phyloP scores from a whole-genome alignment of 1,140 invertebrate species.

The Brachionus rubens region DNA sequence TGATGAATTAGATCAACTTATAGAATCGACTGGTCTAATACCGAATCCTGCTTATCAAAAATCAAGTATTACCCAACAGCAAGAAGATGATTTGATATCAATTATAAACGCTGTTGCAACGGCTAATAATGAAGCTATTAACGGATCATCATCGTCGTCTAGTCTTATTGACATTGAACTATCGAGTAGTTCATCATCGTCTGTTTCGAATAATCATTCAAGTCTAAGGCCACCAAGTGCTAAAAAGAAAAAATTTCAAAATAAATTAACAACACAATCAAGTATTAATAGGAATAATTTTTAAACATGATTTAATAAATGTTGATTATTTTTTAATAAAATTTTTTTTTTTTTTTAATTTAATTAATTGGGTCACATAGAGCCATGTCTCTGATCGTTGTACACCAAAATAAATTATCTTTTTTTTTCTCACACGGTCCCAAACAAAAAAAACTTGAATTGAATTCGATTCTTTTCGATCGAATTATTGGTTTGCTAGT shows the following conservation, averaged over 20 bases:
- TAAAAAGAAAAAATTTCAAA: constrained; percentile 3
- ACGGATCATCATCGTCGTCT: constrained; percentile 21
- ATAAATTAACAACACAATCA: too few relatives aligned
- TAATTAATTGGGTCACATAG: too few relatives aligned
- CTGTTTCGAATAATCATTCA: background rate
- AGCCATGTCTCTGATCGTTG: too few relatives aligned
- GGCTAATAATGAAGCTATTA: background rate
- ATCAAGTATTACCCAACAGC: background rate
- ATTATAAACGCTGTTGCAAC: constrained; percentile 45
- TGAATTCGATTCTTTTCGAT: too few relatives aligned
- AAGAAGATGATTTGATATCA: constrained; percentile 21
- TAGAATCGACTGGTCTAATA: constrained; percentile 18
- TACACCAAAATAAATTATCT: too few relatives aligned
- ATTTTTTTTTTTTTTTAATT: too few relatives aligned
- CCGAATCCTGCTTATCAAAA: constrained; percentile 14
- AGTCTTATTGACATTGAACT: constrained; percentile 21
- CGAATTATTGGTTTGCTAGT: too few relatives aligned
- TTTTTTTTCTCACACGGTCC: too few relatives aligned
- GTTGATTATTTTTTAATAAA: too few relatives aligned
- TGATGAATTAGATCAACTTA: constrained; percentile 19
- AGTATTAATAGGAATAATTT: too few relatives aligned
- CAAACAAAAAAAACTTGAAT: too few relatives aligned
- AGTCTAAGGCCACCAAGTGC: background rate
- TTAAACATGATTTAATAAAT: too few relatives aligned
- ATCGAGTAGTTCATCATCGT: background rate